Evolutionary conservation across 2,797 vertebrate species (phyloP), one percentile per base, ranked within the genome.

Genomic region (Buceros bicornis): DNA sequence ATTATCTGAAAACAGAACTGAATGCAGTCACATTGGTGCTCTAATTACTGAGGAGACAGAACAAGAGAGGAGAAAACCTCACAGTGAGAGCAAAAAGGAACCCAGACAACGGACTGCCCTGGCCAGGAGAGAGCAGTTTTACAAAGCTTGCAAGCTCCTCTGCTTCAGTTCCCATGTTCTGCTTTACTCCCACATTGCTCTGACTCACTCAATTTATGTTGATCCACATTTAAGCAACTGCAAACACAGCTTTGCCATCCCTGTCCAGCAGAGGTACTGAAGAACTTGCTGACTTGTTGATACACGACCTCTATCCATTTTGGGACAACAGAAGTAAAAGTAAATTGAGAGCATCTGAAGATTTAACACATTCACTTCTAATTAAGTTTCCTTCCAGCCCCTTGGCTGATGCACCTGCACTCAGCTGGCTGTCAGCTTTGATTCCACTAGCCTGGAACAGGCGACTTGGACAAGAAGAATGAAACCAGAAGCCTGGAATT

Each of bases 1-100:
- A 89, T 89, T 86, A 91, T 20, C 71, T 58, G 53, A 48, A 69
- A 89, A 45, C 58, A 87, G 77, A 91, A 91, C 72, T 37, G 50
- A 69, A 58, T 16, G 13, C 28, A 79, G 42, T 12, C 87, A 65
- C 42, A 14, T 0, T 35, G n/a, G 26, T 2, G 3, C 48, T 85
- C 64, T 74, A 79, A 92, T 73, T 80, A 82, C 64, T 1, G 0
- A 25, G 13, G 67, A 89, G 26, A 45, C 10, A 58, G 81, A 76
- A 11, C 18, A 65, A 70, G 60, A 92, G 58, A 50, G 42, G 16
- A 69, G 29, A 69, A 85, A 66, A 66, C 3, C 72, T 60, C 3
- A 0, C 45, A 33, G 25, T 8, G 37, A 78, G 54, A 54, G 69
- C 51, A 58, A 65, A 84, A 40, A 74, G n/a, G 50, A 73, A 4